Conservation (phyloP, 2,888 invertebrate species). For the Dendrolimus pini region DNA sequence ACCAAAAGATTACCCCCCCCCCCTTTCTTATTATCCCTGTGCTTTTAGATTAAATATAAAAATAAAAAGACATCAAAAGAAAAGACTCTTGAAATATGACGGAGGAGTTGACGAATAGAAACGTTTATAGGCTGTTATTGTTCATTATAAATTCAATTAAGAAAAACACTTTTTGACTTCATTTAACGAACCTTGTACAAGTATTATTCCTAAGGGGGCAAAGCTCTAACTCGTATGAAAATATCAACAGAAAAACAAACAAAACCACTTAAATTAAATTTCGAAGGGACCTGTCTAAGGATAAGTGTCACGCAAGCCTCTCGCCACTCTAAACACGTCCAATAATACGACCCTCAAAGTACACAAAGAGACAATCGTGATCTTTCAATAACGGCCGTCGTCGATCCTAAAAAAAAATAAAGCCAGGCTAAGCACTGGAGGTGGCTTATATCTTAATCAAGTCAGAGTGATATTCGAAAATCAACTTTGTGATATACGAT, state of each 20-base stretch:
- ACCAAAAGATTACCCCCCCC: too few relatives aligned
- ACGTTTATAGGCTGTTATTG: too few relatives aligned
- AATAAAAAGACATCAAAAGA: too few relatives aligned
- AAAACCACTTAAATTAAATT: background rate
- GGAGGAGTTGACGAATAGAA: too few relatives aligned
- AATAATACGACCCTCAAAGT: slow-evolving; percentile 1
- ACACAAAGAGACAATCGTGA: slow-evolving; percentile 6
- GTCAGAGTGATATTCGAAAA: background rate
- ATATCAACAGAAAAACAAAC: background rate
- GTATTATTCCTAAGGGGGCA: too few relatives aligned
- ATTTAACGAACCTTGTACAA: too few relatives aligned
- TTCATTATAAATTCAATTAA: too few relatives aligned
- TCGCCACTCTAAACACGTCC: background rate
- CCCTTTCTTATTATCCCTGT: too few relatives aligned
- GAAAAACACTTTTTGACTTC: too few relatives aligned
- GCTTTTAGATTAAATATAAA: too few relatives aligned
- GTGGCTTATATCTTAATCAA: background rate
- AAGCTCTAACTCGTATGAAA: background rate
- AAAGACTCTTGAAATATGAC: too few relatives aligned
- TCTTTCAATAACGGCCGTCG: slow-evolving; percentile 7
- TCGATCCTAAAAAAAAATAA: slow-evolving; percentile 3
- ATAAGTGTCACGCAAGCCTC: background rate
- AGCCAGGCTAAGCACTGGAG: slow-evolving; percentile 1
- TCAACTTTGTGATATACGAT: background rate
- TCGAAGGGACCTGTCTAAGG: background rate